These are phyloP conservation scores for Erannis defoliaria DNA, from an alignment of 2,888 invertebrate genomes.

Conservation along the genomic window DNA sequence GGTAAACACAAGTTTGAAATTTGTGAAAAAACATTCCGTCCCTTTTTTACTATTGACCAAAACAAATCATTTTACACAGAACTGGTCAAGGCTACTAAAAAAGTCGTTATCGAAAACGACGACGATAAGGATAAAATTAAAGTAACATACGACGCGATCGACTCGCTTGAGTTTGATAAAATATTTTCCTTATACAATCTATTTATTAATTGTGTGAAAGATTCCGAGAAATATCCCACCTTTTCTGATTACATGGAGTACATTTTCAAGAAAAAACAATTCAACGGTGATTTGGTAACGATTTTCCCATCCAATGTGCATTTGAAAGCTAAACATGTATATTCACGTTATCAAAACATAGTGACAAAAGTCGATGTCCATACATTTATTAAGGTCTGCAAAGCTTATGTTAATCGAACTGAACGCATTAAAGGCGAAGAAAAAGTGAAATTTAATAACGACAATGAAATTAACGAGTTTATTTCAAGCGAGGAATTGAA, in stretches of 20 bases:
- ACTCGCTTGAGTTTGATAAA: constrained; percentile 46
- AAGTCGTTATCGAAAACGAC: neutral
- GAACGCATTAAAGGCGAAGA: neutral
- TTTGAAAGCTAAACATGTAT: neutral
- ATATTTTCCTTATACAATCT: constrained; percentile 33
- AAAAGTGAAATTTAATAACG: neutral
- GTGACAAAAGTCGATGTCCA: neutral
- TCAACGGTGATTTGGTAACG: neutral
- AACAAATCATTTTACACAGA: constrained; percentile 51
- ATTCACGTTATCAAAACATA: neutral
- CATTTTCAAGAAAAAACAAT: neutral
- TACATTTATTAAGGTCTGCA: neutral
- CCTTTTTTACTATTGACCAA: constrained; percentile 49
- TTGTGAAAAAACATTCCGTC: constrained; percentile 48
- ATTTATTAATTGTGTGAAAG: neutral
- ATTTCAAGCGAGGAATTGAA: neutral
- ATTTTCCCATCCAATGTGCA: neutral
- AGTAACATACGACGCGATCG: constrained; percentile 41
- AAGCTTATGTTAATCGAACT: neutral
- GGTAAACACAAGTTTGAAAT: neutral
- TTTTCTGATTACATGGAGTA: neutral
- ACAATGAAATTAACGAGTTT: neutral
- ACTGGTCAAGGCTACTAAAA: neutral
- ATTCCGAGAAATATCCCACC: neutral
- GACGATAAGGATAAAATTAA: constrained; percentile 37